A percentile compares a stretch with the other conserved stretches of the same genome.
phyloP scores from a whole-genome alignment of 2,888 invertebrate genomes.

The Drosophila pegasa region DNA sequence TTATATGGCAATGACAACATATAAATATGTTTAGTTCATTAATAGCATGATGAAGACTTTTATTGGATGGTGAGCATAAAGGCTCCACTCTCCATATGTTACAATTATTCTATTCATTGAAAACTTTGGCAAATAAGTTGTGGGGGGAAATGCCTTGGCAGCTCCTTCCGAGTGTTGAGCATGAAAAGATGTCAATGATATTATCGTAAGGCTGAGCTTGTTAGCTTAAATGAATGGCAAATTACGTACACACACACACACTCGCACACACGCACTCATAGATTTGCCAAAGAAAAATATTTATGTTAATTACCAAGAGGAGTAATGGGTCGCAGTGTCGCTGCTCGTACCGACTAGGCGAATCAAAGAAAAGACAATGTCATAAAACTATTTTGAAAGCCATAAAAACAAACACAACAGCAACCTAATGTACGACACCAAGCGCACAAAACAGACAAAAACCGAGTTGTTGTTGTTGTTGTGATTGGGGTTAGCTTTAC shows the following conservation, averaged over 20 bases:
- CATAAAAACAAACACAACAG: conserved; percentile 51
- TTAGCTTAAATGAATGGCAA: conserved; percentile 6
- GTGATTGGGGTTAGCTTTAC: conserved; percentile 33
- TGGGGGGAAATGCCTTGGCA: conserved; percentile 5
- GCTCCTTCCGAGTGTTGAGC: background rate
- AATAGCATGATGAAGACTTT: background rate
- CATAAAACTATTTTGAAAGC: conserved; percentile 60
- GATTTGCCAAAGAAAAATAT: conserved; percentile 13
- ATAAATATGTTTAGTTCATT: background rate
- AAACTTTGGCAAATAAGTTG: conserved; percentile 9
- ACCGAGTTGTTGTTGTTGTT: conserved; percentile 24
- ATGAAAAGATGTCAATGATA: conserved; percentile 2
- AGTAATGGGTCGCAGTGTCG: conserved; percentile 15
- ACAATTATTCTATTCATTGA: conserved; percentile 16
- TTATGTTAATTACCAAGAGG: conserved; percentile 58
- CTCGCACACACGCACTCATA: background rate
- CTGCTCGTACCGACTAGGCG: conserved; percentile 10
- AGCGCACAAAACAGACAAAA: conserved; percentile 41
- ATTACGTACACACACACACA: background rate
- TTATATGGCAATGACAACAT: background rate
- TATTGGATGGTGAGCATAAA: background rate
- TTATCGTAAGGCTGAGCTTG: conserved; percentile 8
- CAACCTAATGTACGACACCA: conserved; percentile 51
- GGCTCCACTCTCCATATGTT: background rate
- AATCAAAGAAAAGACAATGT: conserved; percentile 55